Percentiles rank a stretch among this genome's conserved stretches.
Conservation (phyloP, 2,888 invertebrate species). For the Scelioninae gen. 2 region DNA sequence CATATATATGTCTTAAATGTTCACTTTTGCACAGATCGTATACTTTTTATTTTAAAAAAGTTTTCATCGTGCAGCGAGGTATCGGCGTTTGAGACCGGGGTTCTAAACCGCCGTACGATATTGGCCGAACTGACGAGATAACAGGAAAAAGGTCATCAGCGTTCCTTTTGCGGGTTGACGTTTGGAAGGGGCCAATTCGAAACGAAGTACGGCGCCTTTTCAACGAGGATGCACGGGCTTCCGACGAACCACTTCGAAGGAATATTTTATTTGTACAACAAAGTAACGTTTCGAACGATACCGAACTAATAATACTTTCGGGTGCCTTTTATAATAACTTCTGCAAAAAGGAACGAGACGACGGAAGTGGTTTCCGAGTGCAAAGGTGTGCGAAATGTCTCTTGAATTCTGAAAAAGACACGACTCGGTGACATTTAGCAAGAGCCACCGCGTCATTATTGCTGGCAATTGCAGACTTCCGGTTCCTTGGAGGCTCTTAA, state of each 20-base stretch:
- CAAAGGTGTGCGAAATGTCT: constrained; percentile 64
- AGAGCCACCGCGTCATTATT: constrained; percentile 53
- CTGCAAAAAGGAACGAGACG: constrained; percentile 9
- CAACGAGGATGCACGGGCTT: background rate
- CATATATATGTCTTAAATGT: too few species aligned
- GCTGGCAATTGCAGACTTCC: constrained; percentile 67
- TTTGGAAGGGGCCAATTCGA: background rate
- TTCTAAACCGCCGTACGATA: constrained; percentile 40
- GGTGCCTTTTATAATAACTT: constrained; percentile 20
- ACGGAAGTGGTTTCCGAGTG: constrained; percentile 57
- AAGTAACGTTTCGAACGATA: constrained; percentile 9
- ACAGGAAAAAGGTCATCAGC: constrained; percentile 39
- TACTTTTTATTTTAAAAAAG: constrained; percentile 31
- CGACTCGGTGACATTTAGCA: constrained; percentile 52
- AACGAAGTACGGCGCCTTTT: background rate
- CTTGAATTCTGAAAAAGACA: constrained; percentile 61
- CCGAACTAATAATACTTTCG: constrained; percentile 16
- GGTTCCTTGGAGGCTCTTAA: constrained; percentile 61
- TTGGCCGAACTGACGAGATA: constrained; percentile 29
- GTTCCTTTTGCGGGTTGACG: constrained; percentile 5
- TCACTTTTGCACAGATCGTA: too few species aligned
- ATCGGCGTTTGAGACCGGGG: constrained; percentile 20
- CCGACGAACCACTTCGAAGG: background rate
- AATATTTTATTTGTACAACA: constrained; percentile 21
- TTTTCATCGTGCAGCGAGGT: constrained; percentile 10